Base-by-base conservation (phyloP, 2,797 vertebrate species). In the Linurgus olivaceus region DNA sequence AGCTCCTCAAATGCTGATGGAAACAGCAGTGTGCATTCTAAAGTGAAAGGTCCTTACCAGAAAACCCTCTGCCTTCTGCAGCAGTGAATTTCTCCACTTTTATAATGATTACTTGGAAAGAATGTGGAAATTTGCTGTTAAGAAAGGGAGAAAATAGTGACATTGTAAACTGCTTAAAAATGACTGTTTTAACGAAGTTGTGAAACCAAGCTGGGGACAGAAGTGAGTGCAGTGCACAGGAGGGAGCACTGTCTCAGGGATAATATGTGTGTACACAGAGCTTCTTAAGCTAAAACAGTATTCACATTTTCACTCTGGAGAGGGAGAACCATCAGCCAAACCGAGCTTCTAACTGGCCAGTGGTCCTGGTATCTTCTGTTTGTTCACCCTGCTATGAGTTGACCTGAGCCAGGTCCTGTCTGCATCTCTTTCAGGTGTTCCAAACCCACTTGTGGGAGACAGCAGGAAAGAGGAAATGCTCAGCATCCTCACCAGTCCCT, bases 191-290 rank as follows among this genome's bases (percentile, higher is more conserved):
- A 68, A 23, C 19, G 55, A 67, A 33, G 38, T n/a, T 88, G 61
- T 75, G 35, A 77, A 65, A 35, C 9, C 0, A 0, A 70, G n/a
- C 50, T 79, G 29, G 29, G n/a, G 55, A 48, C 44, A 59, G 19
- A 71, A 85, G 42, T 29, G 40, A 20, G 9, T n/a, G 23, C 26
- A 51, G 52, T 26, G n/a, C 44, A 51, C 3, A 21, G 51, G 20
- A 68, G 13, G 21, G 31, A 85, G 11, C 29, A 23, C 28, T 85
- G 38, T 28, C 48, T 75, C 24, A 7, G 40, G 13, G 15, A 12
- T 33, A 31, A 21, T n/a, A 33, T 0, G 0, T 47, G 58, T 4
- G 0, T 15, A 10, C 26, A 54, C 23, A 51, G 59, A 28, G 17
- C 29, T 68, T 50, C 44, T 37, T 42, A 10, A 31, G 29, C 45